Evolutionary conservation across 2,888 invertebrate species (phyloP).

Genomic region (Cephus spinipes): DNA sequence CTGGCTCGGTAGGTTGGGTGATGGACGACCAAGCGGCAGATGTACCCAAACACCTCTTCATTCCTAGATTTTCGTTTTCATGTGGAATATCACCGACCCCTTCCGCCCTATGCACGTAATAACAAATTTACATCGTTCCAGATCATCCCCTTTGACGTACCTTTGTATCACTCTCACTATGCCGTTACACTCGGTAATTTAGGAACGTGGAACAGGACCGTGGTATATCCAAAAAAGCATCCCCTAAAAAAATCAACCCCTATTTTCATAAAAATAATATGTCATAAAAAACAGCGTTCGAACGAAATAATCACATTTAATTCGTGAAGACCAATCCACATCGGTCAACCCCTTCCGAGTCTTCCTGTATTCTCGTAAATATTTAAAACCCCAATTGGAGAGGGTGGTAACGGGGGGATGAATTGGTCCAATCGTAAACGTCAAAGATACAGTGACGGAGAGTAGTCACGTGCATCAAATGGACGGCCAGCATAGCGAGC

Average conservation of each 20-base stretch:
- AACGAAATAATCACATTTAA: too few relatives aligned
- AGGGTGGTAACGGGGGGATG: too few relatives aligned
- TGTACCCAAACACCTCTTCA: constrained; percentile 66
- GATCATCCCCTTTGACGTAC: neutral
- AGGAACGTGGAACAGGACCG: too few relatives aligned
- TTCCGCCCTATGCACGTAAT: neutral
- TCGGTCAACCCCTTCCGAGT: too few relatives aligned
- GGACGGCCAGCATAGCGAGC: constrained; percentile 50
- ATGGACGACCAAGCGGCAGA: constrained; percentile 66
- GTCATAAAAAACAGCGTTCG: too few relatives aligned
- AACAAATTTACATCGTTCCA: neutral
- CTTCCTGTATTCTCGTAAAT: too few relatives aligned
- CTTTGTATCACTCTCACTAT: neutral
- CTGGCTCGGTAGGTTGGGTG: constrained; percentile 52
- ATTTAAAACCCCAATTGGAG: too few relatives aligned
- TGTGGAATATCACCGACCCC: neutral
- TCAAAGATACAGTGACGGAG: constrained; percentile 35
- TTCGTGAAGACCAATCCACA: too few relatives aligned
- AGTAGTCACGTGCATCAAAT: constrained; percentile 57
- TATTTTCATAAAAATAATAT: too few relatives aligned
- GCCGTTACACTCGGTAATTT: neutral
- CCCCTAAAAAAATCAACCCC: too few relatives aligned
- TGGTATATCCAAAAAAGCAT: too few relatives aligned
- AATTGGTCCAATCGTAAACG: neutral
- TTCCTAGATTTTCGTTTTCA: constrained; percentile 62